Conservation (phyloP, 2,797 vertebrate species). For the Pelobates cultripes region DNA sequence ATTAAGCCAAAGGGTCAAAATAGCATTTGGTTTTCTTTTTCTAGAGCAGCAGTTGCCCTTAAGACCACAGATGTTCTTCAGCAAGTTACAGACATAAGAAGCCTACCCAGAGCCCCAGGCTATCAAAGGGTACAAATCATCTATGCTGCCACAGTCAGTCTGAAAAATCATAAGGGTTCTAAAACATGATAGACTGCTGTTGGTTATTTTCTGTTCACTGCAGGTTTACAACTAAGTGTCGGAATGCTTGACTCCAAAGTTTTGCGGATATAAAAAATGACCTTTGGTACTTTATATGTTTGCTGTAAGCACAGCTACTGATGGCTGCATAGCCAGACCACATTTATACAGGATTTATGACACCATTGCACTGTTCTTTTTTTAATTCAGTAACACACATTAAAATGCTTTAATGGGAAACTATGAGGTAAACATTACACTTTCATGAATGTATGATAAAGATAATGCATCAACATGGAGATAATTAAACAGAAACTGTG, state of each 20-base stretch:
- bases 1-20: slow-evolving; percentile 34
- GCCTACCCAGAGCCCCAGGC: neutral
- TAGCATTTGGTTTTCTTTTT: slow-evolving; percentile 6
- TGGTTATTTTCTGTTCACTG: slow-evolving; percentile 22
- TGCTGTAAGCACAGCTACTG: too few relatives aligned
- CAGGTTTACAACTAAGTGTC: neutral
- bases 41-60: slow-evolving; percentile 7
- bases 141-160: neutral
- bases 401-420: too few relatives aligned
- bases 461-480: too few relatives aligned
- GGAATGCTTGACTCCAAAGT: neutral
- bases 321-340: too few relatives aligned
- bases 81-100: slow-evolving; percentile 27
- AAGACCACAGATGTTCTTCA: slow-evolving; percentile 34
- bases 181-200: slow-evolving; percentile 9
- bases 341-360: too few relatives aligned
- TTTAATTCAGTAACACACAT: too few relatives aligned
- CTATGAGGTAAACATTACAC: too few relatives aligned
- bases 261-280: neutral
- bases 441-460: too few relatives aligned
- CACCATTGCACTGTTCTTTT: too few relatives aligned
- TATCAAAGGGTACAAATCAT: slow-evolving; percentile 16
- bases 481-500: too few relatives aligned
- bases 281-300: too few relatives aligned
- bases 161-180: neutral